phyloP scores from a whole-genome alignment of 2,113 vertebrate species.

The Chloroceryle aenea region DNA sequence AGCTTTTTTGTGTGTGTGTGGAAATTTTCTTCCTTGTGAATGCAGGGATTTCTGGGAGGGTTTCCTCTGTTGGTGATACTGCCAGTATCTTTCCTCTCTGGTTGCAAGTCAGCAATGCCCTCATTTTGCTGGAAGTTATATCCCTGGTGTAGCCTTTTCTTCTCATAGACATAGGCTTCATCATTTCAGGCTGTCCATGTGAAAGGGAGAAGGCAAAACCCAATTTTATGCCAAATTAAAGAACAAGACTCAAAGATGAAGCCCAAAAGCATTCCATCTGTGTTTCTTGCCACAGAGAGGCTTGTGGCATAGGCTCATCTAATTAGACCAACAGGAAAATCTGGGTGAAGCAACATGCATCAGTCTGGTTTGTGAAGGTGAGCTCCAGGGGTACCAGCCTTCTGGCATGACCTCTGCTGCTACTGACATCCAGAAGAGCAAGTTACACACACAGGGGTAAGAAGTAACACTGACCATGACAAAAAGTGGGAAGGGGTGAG shows the following conservation, averaged over 20 bases:
- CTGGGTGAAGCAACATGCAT: not conserved
- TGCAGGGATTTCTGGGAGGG: not conserved
- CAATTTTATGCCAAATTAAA: not conserved
- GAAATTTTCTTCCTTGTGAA: not conserved
- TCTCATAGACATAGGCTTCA: not conserved
- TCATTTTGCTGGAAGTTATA: not conserved
- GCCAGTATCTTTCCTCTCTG: not conserved
- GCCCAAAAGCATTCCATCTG: not conserved
- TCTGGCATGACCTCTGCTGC: not conserved
- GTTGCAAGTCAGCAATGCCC: not conserved
- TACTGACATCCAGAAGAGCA: not conserved
- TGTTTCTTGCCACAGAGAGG: not conserved
- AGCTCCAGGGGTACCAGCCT: not conserved
- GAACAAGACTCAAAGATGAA: not conserved
- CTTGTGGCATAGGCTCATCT: not conserved
- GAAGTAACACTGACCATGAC: not conserved
- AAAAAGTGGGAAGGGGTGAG: not conserved
- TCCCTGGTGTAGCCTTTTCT: not conserved
- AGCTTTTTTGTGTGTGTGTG: not conserved
- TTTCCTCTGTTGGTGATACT: not conserved
- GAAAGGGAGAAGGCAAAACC: not conserved
- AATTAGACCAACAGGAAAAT: not conserved
- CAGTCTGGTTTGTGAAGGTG: not conserved
- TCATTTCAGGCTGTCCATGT: not conserved
- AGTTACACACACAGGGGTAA: not conserved